A percentile compares a stretch with the other conserved stretches of the same genome.
Conservation (phyloP, 2,888 invertebrate genomes). For the Amitus sp. region DNA sequence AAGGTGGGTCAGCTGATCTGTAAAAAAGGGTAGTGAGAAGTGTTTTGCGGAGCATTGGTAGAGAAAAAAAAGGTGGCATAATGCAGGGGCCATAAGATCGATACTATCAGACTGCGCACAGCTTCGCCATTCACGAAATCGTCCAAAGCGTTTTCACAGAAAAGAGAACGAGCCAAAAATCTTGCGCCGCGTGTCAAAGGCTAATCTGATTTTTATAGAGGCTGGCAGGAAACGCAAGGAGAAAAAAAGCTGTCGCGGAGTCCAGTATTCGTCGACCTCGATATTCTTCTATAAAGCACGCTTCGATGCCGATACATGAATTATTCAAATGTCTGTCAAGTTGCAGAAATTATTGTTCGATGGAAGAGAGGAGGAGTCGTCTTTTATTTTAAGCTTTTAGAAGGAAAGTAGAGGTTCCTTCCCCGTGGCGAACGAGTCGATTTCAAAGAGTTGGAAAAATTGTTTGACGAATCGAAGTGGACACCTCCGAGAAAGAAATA, state of each 20-base stretch:
- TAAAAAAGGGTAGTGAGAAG: slow-evolving; percentile 12
- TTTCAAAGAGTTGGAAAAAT: not conserved
- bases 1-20: slow-evolving; percentile 7
- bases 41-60: slow-evolving; percentile 24
- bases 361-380: not conserved
- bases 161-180: slow-evolving; percentile 10
- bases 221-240: slow-evolving; percentile 30
- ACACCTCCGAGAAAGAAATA: too few species aligned
- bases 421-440: not conserved
- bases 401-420: not conserved
- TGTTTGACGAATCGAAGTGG: too few species aligned
- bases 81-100: slow-evolving; percentile 19
- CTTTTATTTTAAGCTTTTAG: not conserved
- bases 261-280: slow-evolving; percentile 17
- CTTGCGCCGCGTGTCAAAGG: slow-evolving; percentile 31
- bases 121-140: slow-evolving; percentile 19
- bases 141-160: slow-evolving; percentile 9
- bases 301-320: slow-evolving; percentile 22
- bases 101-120: slow-evolving; percentile 14
- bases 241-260: slow-evolving; percentile 26
- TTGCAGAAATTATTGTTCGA: slow-evolving; percentile 13
- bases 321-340: slow-evolving; percentile 22
- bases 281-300: slow-evolving; percentile 16
- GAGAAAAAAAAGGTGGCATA: slow-evolving; percentile 19
- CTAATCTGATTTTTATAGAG: slow-evolving; percentile 37